Evolutionary conservation across 2,888 invertebrate species (phyloP).

Genomic region (Acanthacorydalis orientalis): DNA sequence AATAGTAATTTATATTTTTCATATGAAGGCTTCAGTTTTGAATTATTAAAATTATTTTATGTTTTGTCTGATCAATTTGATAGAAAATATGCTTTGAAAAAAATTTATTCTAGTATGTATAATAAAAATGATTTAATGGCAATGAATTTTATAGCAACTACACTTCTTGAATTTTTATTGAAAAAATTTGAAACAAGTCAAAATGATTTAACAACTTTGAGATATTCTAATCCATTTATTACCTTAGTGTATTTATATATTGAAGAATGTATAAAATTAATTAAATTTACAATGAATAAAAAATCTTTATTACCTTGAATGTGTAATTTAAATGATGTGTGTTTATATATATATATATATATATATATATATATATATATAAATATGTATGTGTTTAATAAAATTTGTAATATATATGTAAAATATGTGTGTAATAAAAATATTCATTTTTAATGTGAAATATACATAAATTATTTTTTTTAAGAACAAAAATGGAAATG

Average conservation of each 20-base stretch:
- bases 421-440: too few relatives aligned
- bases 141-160: neutral
- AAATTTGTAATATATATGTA: too few relatives aligned
- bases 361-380: too few relatives aligned
- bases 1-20: conserved; percentile 1
- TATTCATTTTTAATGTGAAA: too few relatives aligned
- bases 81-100: neutral
- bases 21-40: conserved; percentile 1
- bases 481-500: too few relatives aligned
- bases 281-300: neutral
- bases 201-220: neutral
- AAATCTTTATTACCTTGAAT: too few relatives aligned
- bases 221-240: neutral
- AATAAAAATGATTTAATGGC: neutral
- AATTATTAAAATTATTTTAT: conserved; percentile 1
- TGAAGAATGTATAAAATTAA: conserved; percentile 2
- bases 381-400: too few relatives aligned
- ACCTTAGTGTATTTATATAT: neutral
- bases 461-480: too few relatives aligned
- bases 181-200: neutral
- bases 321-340: too few relatives aligned
- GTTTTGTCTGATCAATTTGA: neutral
- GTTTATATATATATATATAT: too few relatives aligned
- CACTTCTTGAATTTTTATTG: neutral
- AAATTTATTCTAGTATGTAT: conserved; percentile 1